A percentile compares a stretch with the other conserved stretches of the same genome.
Conservation (phyloP, 92 coral and sea anemone genomes). For the Isaurus tuberculatus region DNA sequence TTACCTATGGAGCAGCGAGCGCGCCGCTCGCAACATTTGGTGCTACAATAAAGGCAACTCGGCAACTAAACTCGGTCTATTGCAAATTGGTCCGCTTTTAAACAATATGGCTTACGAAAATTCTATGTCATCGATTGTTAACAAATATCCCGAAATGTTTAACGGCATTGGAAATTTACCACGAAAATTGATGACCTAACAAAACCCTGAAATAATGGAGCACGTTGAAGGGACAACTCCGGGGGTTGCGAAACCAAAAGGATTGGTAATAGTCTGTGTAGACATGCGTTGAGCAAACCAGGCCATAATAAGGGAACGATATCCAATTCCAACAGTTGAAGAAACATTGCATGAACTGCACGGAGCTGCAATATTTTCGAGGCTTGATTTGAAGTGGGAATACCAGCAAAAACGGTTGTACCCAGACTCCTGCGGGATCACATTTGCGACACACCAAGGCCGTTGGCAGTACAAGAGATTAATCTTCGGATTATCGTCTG, state of each 20-base stretch:
- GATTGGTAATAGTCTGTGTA: slow-evolving; percentile 11
- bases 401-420: slow-evolving; percentile 15
- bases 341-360: slow-evolving; percentile 25
- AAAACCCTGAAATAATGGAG: slow-evolving; percentile 4
- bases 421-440: slow-evolving; percentile 24
- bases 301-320: not conserved
- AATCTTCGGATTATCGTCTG: no score
- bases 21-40: no score
- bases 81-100: slow-evolving; percentile 45
- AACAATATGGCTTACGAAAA: not conserved
- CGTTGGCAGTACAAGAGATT: not conserved
- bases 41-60: no score
- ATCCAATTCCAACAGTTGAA: slow-evolving; percentile 11
- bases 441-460: slow-evolving; percentile 29
- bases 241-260: slow-evolving; percentile 12
- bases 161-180: slow-evolving; percentile 17
- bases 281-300: slow-evolving; percentile 24
- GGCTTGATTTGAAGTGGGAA: slow-evolving; percentile 18
- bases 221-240: slow-evolving; percentile 37
- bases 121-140: not conserved
- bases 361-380: slow-evolving; percentile 15
- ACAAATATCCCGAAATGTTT: not conserved
- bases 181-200: not conserved
- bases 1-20: no score
- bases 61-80: slow-evolving; percentile 49